Evolutionary conservation across 1,140 invertebrate species (phyloP), one percentile per base, ranked within the genome.

Genomic region (Micrasema minimum): DNA sequence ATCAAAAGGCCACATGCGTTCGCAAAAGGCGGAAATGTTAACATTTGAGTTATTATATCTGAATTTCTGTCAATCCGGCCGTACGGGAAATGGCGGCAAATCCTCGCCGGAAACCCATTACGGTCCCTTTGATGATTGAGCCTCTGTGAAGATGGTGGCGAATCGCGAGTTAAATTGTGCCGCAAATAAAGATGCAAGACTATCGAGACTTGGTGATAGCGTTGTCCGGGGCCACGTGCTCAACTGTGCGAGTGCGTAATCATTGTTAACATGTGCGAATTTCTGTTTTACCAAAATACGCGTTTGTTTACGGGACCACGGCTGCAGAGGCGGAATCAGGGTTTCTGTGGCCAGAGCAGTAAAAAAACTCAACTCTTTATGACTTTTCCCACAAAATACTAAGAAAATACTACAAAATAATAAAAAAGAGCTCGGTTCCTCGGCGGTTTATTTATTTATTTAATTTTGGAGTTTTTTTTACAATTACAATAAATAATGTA

Each of bases 61-160:
- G 41, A 23, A 23, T 46, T 31, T 72, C 71, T 69, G 71, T 72
- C 71, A 72, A 72, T 72, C 55, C 35, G 48, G 57, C 62, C 41
- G 37, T 72, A 68, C 57, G 59, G 65, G 61, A 65, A 57, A 43
- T 26, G 50, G 53, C 37, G 51, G n/a, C 67, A 23, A 41, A 38
- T 41, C 10, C 16, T 35, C 59, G 57, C 51, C 45, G 71, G 71
- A 72, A 68, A 57, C 50, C 38, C 53, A 23, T 68, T 72, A 68
- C 61, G 59, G 48, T 20, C 20, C 26, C 43, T 51, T 64, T 53
- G 68, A 70, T 22, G 57, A 51, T 51, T 11, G 38, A 61, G 23
- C 59, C 45, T 22, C 12, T 22, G 12, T 35, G 16, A 41, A 61
- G 38, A 16, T 23, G 10, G 14, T 5, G 16, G 12, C 53, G 53